Percentiles rank a stretch among this genome's conserved stretches.
phyloP scores from a whole-genome alignment of 2,797 vertebrate species.

The Syncerus caffer region DNA sequence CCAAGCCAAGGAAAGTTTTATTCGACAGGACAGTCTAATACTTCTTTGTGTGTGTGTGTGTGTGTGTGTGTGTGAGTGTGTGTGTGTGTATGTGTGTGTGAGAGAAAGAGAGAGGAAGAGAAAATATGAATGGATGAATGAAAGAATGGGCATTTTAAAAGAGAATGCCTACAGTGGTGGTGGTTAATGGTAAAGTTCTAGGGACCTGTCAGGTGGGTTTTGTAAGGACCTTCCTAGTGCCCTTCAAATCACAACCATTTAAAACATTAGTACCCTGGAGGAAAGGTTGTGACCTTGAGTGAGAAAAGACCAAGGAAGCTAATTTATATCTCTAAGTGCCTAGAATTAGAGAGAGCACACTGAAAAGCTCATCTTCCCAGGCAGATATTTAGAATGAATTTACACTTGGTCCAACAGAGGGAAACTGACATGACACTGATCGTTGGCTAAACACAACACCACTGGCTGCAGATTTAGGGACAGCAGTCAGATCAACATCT shows the following conservation, averaged over 20 bases:
- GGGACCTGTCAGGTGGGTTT: not conserved
- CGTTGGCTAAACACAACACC: not conserved
- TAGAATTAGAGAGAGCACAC: not conserved
- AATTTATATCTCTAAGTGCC: slow-evolving; percentile 12
- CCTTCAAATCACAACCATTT: slow-evolving; percentile 48
- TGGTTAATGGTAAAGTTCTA: not conserved
- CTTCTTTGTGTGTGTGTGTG: not conserved
- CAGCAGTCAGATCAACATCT: not conserved
- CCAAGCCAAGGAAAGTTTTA: not conserved
- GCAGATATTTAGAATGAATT: slow-evolving; percentile 39
- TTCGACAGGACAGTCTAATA: not conserved
- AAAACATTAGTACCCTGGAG: not conserved
- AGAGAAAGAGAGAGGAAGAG: not conserved
- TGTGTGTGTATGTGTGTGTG: too few relatives aligned
- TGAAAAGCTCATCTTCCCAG: not conserved
- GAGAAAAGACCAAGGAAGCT: slow-evolving; percentile 38
- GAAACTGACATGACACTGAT: not conserved
- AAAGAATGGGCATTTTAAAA: not conserved
- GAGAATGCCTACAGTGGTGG: not conserved
- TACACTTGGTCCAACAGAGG: not conserved
- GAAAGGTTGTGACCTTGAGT: not conserved
- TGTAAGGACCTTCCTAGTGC: not conserved
- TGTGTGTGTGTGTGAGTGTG: not conserved
- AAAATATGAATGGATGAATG: not conserved
- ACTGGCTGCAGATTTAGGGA: not conserved